Evolutionary conservation across 2,888 invertebrate genomes (phyloP).

Genomic region (Netelia melanura): DNA sequence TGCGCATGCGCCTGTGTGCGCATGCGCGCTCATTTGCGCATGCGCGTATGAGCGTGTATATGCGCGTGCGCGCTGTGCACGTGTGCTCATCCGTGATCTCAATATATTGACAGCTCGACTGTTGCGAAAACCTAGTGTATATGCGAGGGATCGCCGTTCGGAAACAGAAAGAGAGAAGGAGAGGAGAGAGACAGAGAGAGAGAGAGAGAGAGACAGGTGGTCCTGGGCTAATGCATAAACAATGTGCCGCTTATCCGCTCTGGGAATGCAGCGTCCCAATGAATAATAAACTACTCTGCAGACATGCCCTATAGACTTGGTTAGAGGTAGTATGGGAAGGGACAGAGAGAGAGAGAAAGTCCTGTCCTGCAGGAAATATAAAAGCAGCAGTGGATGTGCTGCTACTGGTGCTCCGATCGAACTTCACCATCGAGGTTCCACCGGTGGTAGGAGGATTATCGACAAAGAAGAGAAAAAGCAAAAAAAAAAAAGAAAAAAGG

Average conservation of each 20-base stretch:
- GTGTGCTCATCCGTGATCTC: constrained; percentile 3
- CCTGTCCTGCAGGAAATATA: constrained; percentile 20
- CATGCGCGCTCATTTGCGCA: neutral
- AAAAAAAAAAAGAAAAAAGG: constrained; percentile 15
- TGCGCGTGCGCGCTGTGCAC: neutral
- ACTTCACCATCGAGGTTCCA: constrained; percentile 45
- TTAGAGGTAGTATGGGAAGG: constrained; percentile 13
- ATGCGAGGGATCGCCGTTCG: constrained; percentile 45
- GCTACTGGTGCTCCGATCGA: constrained; percentile 37
- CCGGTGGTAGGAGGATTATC: constrained; percentile 62
- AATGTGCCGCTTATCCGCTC: constrained; percentile 81
- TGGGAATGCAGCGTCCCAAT: constrained; percentile 79
- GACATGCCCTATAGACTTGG: constrained; percentile 63
- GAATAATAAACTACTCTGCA: constrained; percentile 79
- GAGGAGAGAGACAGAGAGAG: constrained; percentile 15
- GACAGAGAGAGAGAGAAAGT: constrained; percentile 32
- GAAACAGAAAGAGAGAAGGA: constrained; percentile 11
- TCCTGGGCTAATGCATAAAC: constrained; percentile 81
- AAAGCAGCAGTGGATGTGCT: constrained; percentile 34
- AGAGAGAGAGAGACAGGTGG: constrained; percentile 34
- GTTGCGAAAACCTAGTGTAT: constrained; percentile 47
- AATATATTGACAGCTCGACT: constrained; percentile 7
- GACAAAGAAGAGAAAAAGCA: constrained; percentile 43
- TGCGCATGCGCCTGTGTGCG: too few species aligned
- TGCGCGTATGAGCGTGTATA: neutral